Evolutionary conservation across 2,797 vertebrate genomes (phyloP), one percentile per base, ranked within the genome.

Genomic region (Pelochelys cantorii): DNA sequence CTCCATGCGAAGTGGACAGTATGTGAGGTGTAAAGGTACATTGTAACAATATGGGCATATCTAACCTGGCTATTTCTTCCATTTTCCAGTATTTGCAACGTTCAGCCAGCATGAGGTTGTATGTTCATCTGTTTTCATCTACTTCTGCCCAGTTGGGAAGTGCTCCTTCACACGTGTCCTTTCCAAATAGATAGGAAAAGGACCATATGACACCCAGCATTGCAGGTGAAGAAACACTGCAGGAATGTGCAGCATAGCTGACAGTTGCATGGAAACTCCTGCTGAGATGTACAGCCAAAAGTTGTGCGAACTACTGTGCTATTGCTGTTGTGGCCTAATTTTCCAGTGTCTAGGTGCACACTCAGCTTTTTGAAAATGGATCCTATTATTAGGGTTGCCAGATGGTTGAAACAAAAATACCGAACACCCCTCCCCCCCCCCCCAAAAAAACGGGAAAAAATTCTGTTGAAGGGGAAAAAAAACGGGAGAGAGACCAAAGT

Each of bases 311-410:
- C 20, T 42, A 14, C 12, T 5, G 37, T 37, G 11, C 52, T 87
- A 77, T 81, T 88, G 83, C 91, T 92, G 42, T 86, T 94, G 80
- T 93, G 92, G 85, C 60, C 78, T 88, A 1, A 27, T 84, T 93
- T 94, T 84, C 78, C 42, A 75, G 34, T 91, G 79, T 81, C 57
- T 90, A 86, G 23, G 71, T 93, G 27, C 57, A 88, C 34, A 11
- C 78, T 84, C 18, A 56, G 14, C 68, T 87, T 83, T 62, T 59
- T 84, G 83, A 62, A 87, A 84, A 86, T 65, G 56, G 79, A 27
- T 93, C 15, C 93, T 78, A 90, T 93, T 14, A 37, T 9, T n/a
- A n/a, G n/a, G n/a, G n/a, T n/a, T n/a, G n/a, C n/a, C n/a, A n/a
- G n/a, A n/a, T n/a, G n/a, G n/a, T n/a, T n/a, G n/a, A n/a, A n/a